Base-by-base conservation (phyloP, 2,888 invertebrate species). In the Torymus aiolomorphi region DNA sequence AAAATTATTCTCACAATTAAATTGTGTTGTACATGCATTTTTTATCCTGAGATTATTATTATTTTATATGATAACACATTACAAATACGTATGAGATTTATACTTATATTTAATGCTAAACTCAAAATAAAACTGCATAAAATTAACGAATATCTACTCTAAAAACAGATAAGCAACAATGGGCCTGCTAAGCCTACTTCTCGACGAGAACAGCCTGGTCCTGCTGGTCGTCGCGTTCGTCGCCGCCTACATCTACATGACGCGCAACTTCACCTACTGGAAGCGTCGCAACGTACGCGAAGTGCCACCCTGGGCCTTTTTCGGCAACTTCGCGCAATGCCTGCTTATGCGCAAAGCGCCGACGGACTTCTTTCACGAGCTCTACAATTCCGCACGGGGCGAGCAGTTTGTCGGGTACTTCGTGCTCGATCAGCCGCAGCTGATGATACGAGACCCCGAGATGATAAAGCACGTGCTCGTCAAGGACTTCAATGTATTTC, bases 401-500 rank as follows among this genome's bases (percentile, higher is more conserved):
- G 85, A 80, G 84, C 90, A 59, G 82, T 90, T 57, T 86, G 88
- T 82, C 88, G 92, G 84, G 82, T 92, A 82, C 86, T 88, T 85
- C 49, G 76, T 91, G 1, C 86, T 92, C 20, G 89, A 92, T 82
- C 89, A 89, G 16, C 92, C 92, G 0, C 88, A 85, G 0, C 70
- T 92, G 13, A 31, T 92, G 4, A 82, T 91, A 12, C 89, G 91
- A 1, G 91, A 92, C 57, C 89, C 90, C 0, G 91, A 91, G 14
- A 76, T 92, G 1, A 83, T 92, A 0, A 92, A 92, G 82, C 86
- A 88, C 0, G 83, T 92, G 1, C 78, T 76, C 3, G 88, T 92
- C 3, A 91, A 90, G 66, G 91, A 92, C 73, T 92, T 92, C 62
- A 87, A 89, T 80, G 87, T 86, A 14, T 92, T 92, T 82, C 80